Conservation (phyloP, 2,113 vertebrate species). For the Machaerirhynchus nigripectus region DNA sequence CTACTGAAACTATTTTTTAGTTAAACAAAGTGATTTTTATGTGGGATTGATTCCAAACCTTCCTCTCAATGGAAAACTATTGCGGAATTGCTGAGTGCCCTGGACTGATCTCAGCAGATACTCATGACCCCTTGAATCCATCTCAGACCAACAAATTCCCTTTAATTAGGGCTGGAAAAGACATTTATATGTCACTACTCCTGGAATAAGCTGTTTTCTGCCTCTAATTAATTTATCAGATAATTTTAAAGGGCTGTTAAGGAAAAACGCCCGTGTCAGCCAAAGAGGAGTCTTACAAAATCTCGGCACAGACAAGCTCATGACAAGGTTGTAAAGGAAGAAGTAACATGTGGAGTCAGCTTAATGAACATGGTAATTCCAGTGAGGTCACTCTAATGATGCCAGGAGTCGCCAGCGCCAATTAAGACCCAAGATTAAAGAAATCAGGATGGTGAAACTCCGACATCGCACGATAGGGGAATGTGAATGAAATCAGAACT, state of each 20-base stretch:
- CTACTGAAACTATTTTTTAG: not conserved
- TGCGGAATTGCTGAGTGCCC: not conserved
- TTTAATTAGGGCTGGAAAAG: not conserved
- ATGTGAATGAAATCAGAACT: not conserved
- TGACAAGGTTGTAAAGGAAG: not conserved
- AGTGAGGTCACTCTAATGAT: constrained; percentile 5
- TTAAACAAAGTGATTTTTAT: not conserved
- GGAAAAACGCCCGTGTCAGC: not conserved
- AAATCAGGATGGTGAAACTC: not conserved
- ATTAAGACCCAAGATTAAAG: constrained; percentile 42
- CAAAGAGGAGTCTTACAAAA: not conserved
- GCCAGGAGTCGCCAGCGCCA: not conserved
- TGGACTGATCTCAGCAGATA: not conserved
- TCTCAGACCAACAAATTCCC: not conserved
- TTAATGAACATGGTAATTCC: not conserved
- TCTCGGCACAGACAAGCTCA: not conserved
- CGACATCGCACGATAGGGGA: not conserved
- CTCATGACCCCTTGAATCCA: not conserved
- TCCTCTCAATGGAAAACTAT: not conserved
- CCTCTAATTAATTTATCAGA: not conserved
- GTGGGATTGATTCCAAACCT: not conserved
- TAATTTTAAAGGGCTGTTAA: not conserved
- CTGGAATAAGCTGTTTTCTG: not conserved
- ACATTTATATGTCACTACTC: not conserved
- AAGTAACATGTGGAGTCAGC: constrained; percentile 12